Percentiles rank a stretch among this genome's conserved stretches.
These are phyloP conservation scores for Globia sparganii DNA, from an alignment of 2,888 invertebrate species.

Conservation along the genomic window DNA sequence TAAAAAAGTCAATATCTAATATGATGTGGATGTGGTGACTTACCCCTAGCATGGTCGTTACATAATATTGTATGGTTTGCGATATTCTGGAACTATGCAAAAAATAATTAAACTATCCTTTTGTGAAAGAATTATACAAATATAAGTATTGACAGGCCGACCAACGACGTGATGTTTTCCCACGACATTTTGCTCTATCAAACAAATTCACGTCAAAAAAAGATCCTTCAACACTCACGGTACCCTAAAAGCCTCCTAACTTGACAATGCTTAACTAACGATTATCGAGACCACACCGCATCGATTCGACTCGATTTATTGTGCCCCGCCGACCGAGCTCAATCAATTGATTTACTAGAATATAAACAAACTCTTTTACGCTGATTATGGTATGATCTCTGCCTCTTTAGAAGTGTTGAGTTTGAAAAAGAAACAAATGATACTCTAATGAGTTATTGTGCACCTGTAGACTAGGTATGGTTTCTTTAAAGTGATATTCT, in stretches of 20 bases:
- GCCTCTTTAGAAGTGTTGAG: constrained; percentile 35
- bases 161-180: neutral
- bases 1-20: too few species aligned
- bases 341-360: constrained; percentile 74
- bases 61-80: too few species aligned
- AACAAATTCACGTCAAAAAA: neutral
- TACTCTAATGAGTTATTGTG: constrained; percentile 59
- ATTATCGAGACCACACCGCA: constrained; percentile 73
- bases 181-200: neutral
- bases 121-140: neutral
- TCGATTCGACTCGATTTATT: constrained; percentile 62
- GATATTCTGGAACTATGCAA: too few species aligned
- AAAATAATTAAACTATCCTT: neutral
- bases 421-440: constrained; percentile 53
- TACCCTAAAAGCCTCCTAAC: constrained; percentile 46
- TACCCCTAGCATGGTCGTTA: too few species aligned
- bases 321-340: constrained; percentile 46
- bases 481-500: neutral
- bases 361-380: constrained; percentile 66
- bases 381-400: constrained; percentile 45
- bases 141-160: neutral
- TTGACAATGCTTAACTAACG: constrained; percentile 68
- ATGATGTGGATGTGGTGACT: too few species aligned
- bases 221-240: constrained; percentile 14
- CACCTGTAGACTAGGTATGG: constrained; percentile 13